phyloP scores from a whole-genome alignment of 2,888 invertebrate genomes.

The Agrenia bidenticulata region DNA sequence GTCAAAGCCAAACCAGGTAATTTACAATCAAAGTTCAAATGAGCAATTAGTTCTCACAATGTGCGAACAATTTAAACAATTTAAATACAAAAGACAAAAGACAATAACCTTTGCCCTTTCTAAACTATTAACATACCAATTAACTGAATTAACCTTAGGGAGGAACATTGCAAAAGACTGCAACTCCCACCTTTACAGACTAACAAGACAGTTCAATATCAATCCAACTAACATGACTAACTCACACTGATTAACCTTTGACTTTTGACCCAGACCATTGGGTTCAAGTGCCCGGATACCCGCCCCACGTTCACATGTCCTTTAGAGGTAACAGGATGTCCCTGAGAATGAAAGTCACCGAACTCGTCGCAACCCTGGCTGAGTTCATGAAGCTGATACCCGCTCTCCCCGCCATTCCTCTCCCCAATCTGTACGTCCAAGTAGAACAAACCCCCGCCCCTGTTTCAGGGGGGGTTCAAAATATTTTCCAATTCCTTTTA shows the following conservation, averaged over 20 bases:
- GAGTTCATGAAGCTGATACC: conserved; percentile 31
- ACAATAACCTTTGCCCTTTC: conserved; percentile 9
- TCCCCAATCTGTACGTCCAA: conserved; percentile 41
- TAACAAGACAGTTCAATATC: too few species aligned
- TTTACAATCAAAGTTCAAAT: too few species aligned
- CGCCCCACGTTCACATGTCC: conserved; percentile 21
- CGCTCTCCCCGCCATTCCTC: conserved; percentile 33
- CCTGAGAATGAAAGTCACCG: conserved; percentile 30
- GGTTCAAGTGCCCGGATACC: conserved; percentile 30
- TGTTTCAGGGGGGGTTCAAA: conserved; percentile 32
- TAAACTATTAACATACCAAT: neutral
- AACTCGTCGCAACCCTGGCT: conserved; percentile 27
- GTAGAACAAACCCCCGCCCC: conserved; percentile 28
- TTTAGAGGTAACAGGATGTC: conserved; percentile 25
- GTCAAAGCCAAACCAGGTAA: too few species aligned
- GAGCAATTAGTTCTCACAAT: too few species aligned
- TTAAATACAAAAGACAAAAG: too few species aligned
- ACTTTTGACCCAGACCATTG: conserved; percentile 18
- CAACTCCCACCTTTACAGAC: too few species aligned
- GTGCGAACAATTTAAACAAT: too few species aligned
- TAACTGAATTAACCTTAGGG: neutral
- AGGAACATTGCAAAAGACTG: neutral
- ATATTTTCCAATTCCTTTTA: conserved; percentile 41
- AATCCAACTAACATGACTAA: conserved; percentile 11
- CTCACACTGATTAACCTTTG: neutral